Conservation (phyloP, 2,888 invertebrate genomes). For the Tinea trinotella region DNA sequence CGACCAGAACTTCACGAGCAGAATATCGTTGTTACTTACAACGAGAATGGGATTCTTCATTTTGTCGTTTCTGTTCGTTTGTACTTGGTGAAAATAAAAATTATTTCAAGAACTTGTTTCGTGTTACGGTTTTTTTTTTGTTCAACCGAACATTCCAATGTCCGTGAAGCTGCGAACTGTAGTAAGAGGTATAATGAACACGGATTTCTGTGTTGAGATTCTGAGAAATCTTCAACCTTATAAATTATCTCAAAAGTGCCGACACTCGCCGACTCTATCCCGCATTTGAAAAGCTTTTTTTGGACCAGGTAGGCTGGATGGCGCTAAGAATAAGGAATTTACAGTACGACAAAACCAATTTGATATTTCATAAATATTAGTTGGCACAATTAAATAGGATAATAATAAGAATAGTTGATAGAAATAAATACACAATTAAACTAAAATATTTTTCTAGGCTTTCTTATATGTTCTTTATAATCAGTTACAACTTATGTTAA, state of each 20-base stretch:
- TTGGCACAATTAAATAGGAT: no score
- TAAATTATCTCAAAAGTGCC: conserved; percentile 72
- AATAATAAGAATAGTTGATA: no score
- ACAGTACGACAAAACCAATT: conserved; percentile 31
- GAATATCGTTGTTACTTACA: no score
- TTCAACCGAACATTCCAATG: conserved; percentile 59
- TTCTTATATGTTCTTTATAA: no score
- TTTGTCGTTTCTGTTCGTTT: no score
- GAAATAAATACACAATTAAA: no score
- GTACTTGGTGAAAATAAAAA: no score
- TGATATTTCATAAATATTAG: no score
- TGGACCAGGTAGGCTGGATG: conserved; percentile 66
- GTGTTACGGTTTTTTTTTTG: conserved; percentile 64
- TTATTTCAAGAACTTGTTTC: no score
- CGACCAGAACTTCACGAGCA: no score
- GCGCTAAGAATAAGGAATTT: conserved; percentile 70
- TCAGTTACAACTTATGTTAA: neutral
- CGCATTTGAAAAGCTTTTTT: conserved; percentile 66
- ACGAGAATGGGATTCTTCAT: no score
- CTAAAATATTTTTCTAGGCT: no score
- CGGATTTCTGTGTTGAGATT: conserved; percentile 72
- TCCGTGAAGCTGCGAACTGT: conserved; percentile 37
- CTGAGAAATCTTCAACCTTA: conserved; percentile 69
- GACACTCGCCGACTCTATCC: conserved; percentile 69
- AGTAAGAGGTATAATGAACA: conserved; percentile 23